Evolutionary conservation across 2,888 invertebrate genomes (phyloP).

Genomic region (Leuctra nigra): DNA sequence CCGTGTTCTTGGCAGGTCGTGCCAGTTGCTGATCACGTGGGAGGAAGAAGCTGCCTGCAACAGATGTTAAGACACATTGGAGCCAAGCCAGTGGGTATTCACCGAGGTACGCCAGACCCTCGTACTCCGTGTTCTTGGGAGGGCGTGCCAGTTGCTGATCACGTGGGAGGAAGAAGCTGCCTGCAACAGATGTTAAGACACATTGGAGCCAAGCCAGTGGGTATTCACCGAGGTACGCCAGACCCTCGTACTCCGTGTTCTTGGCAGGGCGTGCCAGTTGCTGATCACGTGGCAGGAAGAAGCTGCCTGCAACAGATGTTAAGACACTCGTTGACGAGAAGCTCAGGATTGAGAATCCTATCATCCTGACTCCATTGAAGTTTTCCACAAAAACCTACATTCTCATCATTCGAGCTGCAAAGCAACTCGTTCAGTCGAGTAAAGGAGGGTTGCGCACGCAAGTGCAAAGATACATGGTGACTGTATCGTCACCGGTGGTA

Average conservation of each 20-base stretch:
- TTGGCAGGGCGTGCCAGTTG: conserved; percentile 70
- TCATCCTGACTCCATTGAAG: no score
- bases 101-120: conserved; percentile 94
- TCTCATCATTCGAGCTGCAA: no score
- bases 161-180: conserved; percentile 89
- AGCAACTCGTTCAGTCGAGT: no score
- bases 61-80: no score
- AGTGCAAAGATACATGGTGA: no score
- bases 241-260: conserved; percentile 89
- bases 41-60: conserved; percentile 88
- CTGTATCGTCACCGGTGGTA: no score
- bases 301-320: conserved; percentile 74
- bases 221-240: conserved; percentile 96
- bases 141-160: conserved; percentile 83
- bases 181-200: no score
- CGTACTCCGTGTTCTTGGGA: conserved; percentile 81
- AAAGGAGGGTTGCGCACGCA: no score
- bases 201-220: conserved; percentile 96
- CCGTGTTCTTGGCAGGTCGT: conserved; percentile 71
- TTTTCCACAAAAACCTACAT: no score
- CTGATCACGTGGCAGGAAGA: conserved; percentile 93
- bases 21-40: conserved; percentile 88
- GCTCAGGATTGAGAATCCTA: no score
- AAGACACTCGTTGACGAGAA: no score
- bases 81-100: conserved; percentile 97